phyloP scores from a whole-genome alignment of 1,140 invertebrate genomes.

The Pogonus chalceus region DNA sequence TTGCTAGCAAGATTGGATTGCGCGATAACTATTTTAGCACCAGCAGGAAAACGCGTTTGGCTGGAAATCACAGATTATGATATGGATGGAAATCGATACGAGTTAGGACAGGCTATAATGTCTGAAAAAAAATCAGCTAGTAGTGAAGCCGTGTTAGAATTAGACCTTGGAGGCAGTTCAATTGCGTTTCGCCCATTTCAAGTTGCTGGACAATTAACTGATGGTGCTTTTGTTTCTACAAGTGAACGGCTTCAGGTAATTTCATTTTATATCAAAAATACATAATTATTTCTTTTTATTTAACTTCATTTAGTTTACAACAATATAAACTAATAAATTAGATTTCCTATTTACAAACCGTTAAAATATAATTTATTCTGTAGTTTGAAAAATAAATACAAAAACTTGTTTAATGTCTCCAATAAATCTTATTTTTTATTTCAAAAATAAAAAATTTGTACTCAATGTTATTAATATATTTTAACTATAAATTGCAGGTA shows the following conservation, averaged over 20 bases:
- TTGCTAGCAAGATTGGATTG: conserved; percentile 57
- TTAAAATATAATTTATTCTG: no score
- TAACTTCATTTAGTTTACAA: no score
- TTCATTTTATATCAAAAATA: no score
- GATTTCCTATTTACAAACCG: no score
- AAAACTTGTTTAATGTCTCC: no score
- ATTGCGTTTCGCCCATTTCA: conserved; percentile 41
- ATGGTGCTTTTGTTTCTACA: conserved; percentile 48
- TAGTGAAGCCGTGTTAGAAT: conserved; percentile 40
- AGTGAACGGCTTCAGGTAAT: conserved; percentile 45
- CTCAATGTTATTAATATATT: no score
- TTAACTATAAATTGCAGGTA: no score
- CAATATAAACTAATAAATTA: no score
- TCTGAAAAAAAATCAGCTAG: neutral
- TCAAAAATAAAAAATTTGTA: no score
- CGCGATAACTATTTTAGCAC: conserved; percentile 51
- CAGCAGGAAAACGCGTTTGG: conserved; percentile 50
- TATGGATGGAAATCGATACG: conserved; percentile 11
- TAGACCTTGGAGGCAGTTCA: conserved; percentile 41
- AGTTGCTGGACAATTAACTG: conserved; percentile 37
- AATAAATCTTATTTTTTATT: no score
- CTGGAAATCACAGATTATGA: conserved; percentile 46
- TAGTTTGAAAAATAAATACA: no score
- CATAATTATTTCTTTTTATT: no score
- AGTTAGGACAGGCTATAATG: conserved; percentile 6